Base-by-base conservation (phyloP, 2,797 vertebrate species). In the Hypotaenidia philippensis region DNA sequence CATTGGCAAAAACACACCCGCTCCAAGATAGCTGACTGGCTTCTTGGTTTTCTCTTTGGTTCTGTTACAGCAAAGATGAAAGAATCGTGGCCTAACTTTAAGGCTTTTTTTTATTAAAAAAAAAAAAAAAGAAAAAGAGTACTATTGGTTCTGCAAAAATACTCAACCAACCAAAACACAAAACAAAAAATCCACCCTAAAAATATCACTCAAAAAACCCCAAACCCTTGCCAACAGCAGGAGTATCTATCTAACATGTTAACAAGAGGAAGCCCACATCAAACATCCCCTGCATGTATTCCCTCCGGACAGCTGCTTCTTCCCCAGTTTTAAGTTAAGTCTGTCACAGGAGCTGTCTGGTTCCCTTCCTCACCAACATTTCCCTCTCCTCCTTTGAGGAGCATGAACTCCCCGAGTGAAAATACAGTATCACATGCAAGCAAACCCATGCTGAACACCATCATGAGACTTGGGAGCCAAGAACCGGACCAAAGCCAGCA, bases 401-500 rank as follows among this genome's bases (percentile, higher is more conserved):
- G 5, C 36, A 21, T 4, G 5, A 47, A 31, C 31, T 41, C 31
- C 34, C 44, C 1, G 0, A 71, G 19, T 1, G 0, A 53, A 82
- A 52, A 52, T 0, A 0, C 2, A 1, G 40, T 5, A n/a, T 5
- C 27, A 32, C 0, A 1, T 44, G 19, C 21, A 27, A 38, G 50
- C 26, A 60, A 45, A 22, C 25, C 22, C 12, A 3, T 2, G 16
- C 0, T 29, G 63, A 41, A 84, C 74, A 81, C 29, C 29, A 15
- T 19, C 1, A 0, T 0, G 0, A 59, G 20, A 50, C 11, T 40
- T 25, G 6, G 47, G 25, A 76, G 38, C 29, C 47, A 31, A 64
- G 70, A 16, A 8, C 31, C 0, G 1, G 40, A 18, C 18, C 0
- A 0, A 40, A 6, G 31, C 20, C 40, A 26, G 32, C n/a, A 61